These are phyloP conservation scores for Aldrovandia affinis DNA, from an alignment of 2,797 vertebrate genomes.

Conservation along the genomic window DNA sequence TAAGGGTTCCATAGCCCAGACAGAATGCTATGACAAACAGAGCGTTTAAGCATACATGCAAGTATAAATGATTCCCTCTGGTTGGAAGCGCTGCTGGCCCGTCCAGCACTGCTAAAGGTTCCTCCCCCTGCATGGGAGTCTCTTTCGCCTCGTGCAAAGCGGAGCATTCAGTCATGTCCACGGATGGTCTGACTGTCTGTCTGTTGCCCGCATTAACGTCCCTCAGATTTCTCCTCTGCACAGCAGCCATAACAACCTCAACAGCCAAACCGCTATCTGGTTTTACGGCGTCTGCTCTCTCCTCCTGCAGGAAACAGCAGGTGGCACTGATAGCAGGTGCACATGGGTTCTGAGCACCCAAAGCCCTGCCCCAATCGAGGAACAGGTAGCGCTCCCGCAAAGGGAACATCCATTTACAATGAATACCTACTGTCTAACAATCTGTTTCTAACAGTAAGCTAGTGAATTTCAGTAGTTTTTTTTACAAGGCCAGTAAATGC, in stretches of 20 bases:
- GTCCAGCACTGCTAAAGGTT: constrained; percentile 20
- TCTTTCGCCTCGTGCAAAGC: constrained; percentile 50
- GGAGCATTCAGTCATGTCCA: constrained; percentile 47
- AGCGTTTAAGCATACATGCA: constrained; percentile 23
- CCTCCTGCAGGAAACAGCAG: constrained; percentile 47
- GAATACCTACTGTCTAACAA: neutral
- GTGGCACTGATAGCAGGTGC: constrained; percentile 60
- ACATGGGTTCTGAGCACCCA: constrained; percentile 38
- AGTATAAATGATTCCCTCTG: constrained; percentile 56
- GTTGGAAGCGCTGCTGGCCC: neutral
- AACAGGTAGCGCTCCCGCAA: neutral
- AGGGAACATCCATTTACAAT: neutral
- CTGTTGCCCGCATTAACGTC: constrained; percentile 45
- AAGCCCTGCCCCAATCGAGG: neutral
- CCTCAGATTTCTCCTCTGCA: constrained; percentile 47
- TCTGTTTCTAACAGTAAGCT: neutral
- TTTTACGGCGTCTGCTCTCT: constrained; percentile 38
- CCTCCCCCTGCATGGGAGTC: constrained; percentile 47
- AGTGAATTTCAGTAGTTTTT: neutral
- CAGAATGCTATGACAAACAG: constrained; percentile 39
- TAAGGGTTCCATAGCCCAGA: constrained; percentile 37
- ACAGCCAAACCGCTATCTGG: constrained; percentile 38
- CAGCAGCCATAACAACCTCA: neutral
- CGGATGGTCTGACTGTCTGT: constrained; percentile 47
- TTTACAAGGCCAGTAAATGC: neutral